These are phyloP conservation scores for Oasisia sp. DNA, from an alignment of 2,888 invertebrate genomes.

Conservation along the genomic window DNA sequence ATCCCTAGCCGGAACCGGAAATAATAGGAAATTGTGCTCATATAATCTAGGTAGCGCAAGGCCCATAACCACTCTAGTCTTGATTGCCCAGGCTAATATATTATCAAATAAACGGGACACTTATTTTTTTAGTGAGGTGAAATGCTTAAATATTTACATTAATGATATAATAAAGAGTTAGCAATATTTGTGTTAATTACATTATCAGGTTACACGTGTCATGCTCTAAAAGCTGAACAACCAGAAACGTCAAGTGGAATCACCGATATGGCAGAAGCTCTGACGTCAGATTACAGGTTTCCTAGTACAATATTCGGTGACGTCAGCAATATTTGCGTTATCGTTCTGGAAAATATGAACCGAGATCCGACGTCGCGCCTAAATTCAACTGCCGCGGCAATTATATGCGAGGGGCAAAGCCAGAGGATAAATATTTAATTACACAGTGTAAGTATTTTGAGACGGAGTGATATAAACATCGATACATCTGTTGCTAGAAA, in stretches of 20 bases:
- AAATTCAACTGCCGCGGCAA: slow-evolving; percentile 13
- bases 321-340: slow-evolving; percentile 8
- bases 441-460: background rate
- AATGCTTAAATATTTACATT: too few relatives aligned
- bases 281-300: slow-evolving; percentile 12
- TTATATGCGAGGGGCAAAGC: background rate
- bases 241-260: too few relatives aligned
- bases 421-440: slow-evolving; percentile 3
- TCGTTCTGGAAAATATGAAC: slow-evolving; percentile 1
- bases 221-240: too few relatives aligned
- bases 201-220: too few relatives aligned
- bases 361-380: background rate
- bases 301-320: background rate
- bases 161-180: too few relatives aligned
- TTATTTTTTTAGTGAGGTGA: too few relatives aligned
- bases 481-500: background rate
- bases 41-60: background rate
- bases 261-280: background rate
- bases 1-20: background rate
- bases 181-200: too few relatives aligned
- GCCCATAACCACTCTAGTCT: background rate
- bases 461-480: background rate
- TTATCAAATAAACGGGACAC: too few relatives aligned
- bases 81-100: background rate
- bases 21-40: background rate